Evolutionary conservation across 1,140 invertebrate genomes (phyloP), one percentile per base, ranked within the genome.

Genomic region (Drosophila takahashii): DNA sequence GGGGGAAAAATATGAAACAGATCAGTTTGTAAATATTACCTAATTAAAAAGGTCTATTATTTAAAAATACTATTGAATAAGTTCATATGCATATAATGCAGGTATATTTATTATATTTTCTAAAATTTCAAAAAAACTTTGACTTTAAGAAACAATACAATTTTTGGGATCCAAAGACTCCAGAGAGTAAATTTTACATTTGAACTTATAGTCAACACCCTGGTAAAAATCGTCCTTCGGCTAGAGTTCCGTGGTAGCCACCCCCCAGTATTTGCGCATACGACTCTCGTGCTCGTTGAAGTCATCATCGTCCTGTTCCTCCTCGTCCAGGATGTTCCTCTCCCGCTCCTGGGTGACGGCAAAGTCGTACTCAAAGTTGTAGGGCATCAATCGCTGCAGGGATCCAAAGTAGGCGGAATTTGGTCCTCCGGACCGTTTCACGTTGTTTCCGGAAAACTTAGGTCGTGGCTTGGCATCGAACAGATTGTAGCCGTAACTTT

Each of bases 221-320:
- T 13, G 27, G n/a, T n/a, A 1, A 16, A 48, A 42, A 13, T 36
- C 11, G 4, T 27, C 22, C 7, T n/a, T 29, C 47, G 1, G 13
- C 60, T 67, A 87, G 3, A 97, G 90, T 92, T 97, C 96, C 1
- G 96, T 97, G 1, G 96, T 97, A 6, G 96, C 96, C 41, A 97
- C 96, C 42, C 96, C 96, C 96, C 96, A 97, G 92, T 97, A 97
- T 76, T 96, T 96, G 72, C 96, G 95, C 96, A 97, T 97, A 51
- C 96, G 93, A 47, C 94, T 94, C 86, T 96, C 96, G 53, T 96
- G 94, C 79, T 96, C 90, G 39, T 61, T 65, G 13, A 71, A 87
- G 4, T 75, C 83, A 44, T 91, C 90, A 36, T 90, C 90, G 29
- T 91, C 90, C 6, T 74, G n/a, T 1, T 90, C 96, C 74, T 96